These are phyloP conservation scores for Cheumatopsyche charites DNA, from an alignment of 1,140 invertebrate species.

Conservation along the genomic window DNA sequence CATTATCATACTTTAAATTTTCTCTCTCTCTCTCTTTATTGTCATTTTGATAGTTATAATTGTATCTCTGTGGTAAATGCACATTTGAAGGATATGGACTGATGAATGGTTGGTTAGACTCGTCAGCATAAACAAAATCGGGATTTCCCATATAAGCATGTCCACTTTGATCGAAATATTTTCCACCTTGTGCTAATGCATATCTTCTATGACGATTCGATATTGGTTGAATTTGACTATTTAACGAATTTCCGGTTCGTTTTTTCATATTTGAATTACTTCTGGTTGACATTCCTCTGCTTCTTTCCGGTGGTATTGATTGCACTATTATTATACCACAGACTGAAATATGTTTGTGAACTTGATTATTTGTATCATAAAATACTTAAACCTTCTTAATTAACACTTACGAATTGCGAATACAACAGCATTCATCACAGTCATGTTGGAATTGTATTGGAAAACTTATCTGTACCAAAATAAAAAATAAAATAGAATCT, in stretches of 20 bases:
- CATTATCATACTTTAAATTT: no score
- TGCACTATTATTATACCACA: not conserved
- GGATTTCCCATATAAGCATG: not conserved
- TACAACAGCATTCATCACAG: no score
- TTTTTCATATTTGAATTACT: not conserved
- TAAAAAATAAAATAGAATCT: no score
- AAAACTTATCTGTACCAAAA: no score
- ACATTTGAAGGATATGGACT: no score
- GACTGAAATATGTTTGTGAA: not conserved
- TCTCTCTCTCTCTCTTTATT: no score
- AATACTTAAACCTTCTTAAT: no score
- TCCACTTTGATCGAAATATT: not conserved
- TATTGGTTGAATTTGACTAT: not conserved
- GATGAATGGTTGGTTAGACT: no score
- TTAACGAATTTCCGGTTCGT: not conserved
- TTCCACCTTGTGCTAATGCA: not conserved
- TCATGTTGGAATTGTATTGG: no score
- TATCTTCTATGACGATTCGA: slow-evolving; percentile 12
- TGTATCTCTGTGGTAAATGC: no score
- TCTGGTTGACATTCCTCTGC: not conserved
- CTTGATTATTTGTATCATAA: not conserved
- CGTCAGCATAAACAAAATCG: slow-evolving; percentile 22
- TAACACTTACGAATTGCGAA: no score
- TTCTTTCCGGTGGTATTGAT: not conserved
- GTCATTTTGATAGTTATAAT: no score